Base-by-base conservation (phyloP, 2,113 vertebrate genomes). In the Eurystomus gularis region DNA sequence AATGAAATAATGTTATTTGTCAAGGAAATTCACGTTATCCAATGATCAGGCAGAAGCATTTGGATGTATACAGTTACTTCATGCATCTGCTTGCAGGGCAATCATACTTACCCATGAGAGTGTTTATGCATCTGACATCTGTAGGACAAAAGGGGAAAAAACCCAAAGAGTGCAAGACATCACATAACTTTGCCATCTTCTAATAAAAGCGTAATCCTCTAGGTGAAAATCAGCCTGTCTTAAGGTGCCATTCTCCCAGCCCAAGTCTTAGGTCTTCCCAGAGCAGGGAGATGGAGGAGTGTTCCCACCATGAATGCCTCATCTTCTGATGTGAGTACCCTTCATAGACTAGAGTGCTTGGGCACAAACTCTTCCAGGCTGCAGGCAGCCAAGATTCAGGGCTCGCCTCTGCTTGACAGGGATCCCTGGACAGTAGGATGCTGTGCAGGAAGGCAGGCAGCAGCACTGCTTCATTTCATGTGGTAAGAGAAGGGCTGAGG, bases 401-500 rank as follows among this genome's bases (percentile, higher is more conserved):
- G 26, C 33, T 69, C 0, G 0, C 20, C 40, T 75, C 31, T 37
- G n/a, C 51, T 76, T n/a, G 44, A 42, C 44, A 76, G 35, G 17
- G 18, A 3, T 60, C 10, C 52, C 57, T 2, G 4, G 29, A 6
- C 26, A 37, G 48, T 0, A 39, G 39, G 24, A 13, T 65, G 65
- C 78, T 0, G 0, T n/a, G 37, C 33, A 40, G 54, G 52, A 28
- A 4, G 21, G 17, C 37, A 39, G n/a, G 40, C 55, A 76, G 42
- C 0, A 2, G 35, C 66, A 28, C n/a, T 65, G 57, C 57, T 90
- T 61, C 9, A 5, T 51, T 72, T 69, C 18, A 15, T 10, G 20
- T 2, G 9, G 25, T 7, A 11, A 5, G 54, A n/a, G 35, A 68
- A 90, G n/a, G 28, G 35, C 40, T 61, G 82, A 37, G 44, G 46